Evolutionary conservation across 2,888 invertebrate species (phyloP), one percentile per base, ranked within the genome.

Genomic region (Pilophorus perplexus): DNA sequence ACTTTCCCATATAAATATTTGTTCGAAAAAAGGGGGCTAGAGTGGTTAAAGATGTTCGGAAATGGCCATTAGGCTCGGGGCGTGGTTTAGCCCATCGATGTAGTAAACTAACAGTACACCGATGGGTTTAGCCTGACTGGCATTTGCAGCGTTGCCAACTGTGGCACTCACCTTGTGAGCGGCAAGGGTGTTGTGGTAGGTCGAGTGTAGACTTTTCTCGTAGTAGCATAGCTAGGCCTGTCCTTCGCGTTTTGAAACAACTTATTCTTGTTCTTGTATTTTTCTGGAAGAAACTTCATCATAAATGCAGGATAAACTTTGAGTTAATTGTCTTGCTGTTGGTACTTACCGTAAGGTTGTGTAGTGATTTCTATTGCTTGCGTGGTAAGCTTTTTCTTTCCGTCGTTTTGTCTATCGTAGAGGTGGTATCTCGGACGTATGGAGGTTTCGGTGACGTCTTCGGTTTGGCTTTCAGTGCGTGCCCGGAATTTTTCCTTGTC

Each of bases 371-470:
- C 62, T 6, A 44, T 46, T 1, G n/a, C n/a, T n/a, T n/a, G n/a
- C n/a, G n/a, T n/a, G n/a, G n/a, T n/a, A n/a, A n/a, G 28, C 23
- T 62, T 62, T 20, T 44, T 62, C 33, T 14, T 44, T 6, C 55
- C 38, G 14, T 64, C 48, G 10, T 65, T 55, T 20, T 69, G 66
- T n/a, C 71, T 59, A 22, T 70, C 48, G 62, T 70, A 72, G 18
- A 72, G 55, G 25, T 70, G 65, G 40, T 72, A 72, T 20, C 69
- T 68, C 4, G 68, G 69, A 54, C 68, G 70, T 4, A 71, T 65
- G n/a, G 69, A 65, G 14, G 67, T 67, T 33, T 57, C 46, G 12
- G 37, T 55, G 0, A 40, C 42, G 14, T 37, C 60, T 55, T 55
- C 57, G n/a, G 54, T 54, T 2, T 20, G 20, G 12, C 23, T 28